Percentiles rank a stretch among this genome's conserved stretches.
Conservation (phyloP, 2,888 invertebrate species). For the Mesoligia furuncula region DNA sequence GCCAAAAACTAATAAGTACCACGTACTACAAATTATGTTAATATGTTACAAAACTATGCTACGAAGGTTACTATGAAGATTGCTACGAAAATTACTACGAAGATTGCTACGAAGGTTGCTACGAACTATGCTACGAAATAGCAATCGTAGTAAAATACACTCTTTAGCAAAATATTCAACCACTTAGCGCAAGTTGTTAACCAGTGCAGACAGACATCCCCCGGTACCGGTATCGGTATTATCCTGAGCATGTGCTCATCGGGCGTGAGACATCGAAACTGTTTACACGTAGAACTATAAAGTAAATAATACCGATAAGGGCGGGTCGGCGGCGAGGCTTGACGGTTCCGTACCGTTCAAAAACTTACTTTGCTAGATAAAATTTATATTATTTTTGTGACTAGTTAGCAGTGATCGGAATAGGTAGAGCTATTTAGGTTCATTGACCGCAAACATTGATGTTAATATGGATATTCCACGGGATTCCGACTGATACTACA, state of each 20-base stretch:
- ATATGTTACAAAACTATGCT: background rate
- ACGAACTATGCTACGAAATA: slow-evolving; percentile 11
- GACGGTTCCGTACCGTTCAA: slow-evolving; percentile 20
- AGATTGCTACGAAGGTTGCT: background rate
- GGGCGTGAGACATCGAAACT: slow-evolving; percentile 67
- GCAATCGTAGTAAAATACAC: background rate
- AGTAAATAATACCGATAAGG: slow-evolving; percentile 46
- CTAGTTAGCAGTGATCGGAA: too few relatives aligned
- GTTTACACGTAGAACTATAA: slow-evolving; percentile 71
- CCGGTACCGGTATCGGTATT: slow-evolving; percentile 35
- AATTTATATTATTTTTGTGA: background rate
- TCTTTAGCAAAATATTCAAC: slow-evolving; percentile 18
- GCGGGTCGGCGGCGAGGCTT: background rate
- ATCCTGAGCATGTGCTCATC: slow-evolving; percentile 60
- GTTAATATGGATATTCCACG: too few relatives aligned
- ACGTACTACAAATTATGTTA: background rate
- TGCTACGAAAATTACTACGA: slow-evolving; percentile 10
- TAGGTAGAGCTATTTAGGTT: too few relatives aligned
- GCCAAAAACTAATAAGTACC: background rate
- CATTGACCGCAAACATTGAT: too few relatives aligned
- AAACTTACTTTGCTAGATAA: background rate
- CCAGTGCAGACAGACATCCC: slow-evolving; percentile 35
- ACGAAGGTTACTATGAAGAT: background rate
- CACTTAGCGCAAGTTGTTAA: slow-evolving; percentile 42
- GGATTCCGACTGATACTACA: too few relatives aligned